Conservation (phyloP, 2,888 invertebrate species). For the Oligia strigilis region DNA sequence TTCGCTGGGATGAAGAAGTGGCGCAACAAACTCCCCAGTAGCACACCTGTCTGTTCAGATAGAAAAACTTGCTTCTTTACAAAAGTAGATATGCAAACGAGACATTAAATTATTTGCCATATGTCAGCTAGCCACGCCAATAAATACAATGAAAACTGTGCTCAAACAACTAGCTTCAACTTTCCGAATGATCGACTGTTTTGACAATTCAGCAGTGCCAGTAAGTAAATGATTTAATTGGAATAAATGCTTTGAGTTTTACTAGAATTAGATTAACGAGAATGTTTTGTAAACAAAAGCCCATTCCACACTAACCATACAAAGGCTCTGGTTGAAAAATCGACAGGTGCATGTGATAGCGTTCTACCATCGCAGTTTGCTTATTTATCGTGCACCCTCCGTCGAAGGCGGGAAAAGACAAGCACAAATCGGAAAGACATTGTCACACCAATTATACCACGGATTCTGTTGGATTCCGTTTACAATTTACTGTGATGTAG, state of each 20-base stretch:
- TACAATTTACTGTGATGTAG: constrained; percentile 64
- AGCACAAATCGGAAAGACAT: constrained; percentile 71
- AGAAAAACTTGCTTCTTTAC: too few species aligned
- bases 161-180: background rate
- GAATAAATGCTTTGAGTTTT: too few species aligned
- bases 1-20: too few species aligned
- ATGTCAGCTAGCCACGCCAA: too few species aligned
- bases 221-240: background rate
- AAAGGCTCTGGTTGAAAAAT: constrained; percentile 77
- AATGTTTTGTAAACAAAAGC: constrained; percentile 56
- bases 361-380: constrained; percentile 78
- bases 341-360: constrained; percentile 87
- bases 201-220: background rate
- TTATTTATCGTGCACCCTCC: constrained; percentile 82
- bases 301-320: constrained; percentile 66
- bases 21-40: too few species aligned
- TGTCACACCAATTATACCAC: constrained; percentile 76
- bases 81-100: too few species aligned
- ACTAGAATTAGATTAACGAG: background rate
- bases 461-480: constrained; percentile 57
- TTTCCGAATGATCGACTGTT: background rate
- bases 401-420: constrained; percentile 75
- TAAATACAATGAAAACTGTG: too few species aligned
- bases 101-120: too few species aligned
- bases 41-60: too few species aligned